Evolutionary conservation across 2,888 invertebrate species (phyloP).

Genomic region (Pedicia rivosa): DNA sequence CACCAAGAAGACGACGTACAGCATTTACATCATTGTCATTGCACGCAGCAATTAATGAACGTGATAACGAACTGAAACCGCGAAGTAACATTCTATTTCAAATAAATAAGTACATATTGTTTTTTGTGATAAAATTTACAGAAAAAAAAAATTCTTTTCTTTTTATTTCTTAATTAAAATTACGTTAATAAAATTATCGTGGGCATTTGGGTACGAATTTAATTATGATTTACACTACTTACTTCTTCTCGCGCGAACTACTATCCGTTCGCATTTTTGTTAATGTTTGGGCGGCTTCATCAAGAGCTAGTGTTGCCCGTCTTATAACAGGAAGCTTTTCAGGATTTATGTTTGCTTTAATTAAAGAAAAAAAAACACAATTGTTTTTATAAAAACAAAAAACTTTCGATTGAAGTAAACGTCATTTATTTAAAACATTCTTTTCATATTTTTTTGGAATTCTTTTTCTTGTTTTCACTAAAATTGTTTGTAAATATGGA

Average conservation of each 20-base stretch:
- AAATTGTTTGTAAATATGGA: constrained; percentile 4
- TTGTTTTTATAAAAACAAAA: no score
- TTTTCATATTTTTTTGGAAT: not conserved
- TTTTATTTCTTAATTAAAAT: no score
- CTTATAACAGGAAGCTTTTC: constrained; percentile 30
- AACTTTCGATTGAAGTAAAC: no score
- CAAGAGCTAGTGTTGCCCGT: constrained; percentile 65
- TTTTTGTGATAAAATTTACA: not conserved
- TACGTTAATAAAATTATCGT: no score
- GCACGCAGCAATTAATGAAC: constrained; percentile 81
- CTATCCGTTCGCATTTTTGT: constrained; percentile 92
- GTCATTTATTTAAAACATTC: no score
- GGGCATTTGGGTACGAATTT: no score
- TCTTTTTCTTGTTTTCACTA: not conserved
- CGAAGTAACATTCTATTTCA: constrained; percentile 7
- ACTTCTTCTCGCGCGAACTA: constrained; percentile 43
- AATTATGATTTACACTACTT: no score
- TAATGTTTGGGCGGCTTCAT: constrained; percentile 92
- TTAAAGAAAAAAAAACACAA: constrained; percentile 5
- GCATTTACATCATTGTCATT: constrained; percentile 90
- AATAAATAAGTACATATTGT: no score
- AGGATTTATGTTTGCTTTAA: constrained; percentile 18
- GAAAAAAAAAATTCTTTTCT: not conserved
- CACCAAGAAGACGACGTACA: constrained; percentile 78
- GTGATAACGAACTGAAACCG: constrained; percentile 33